Evolutionary conservation across 2,888 invertebrate genomes (phyloP).

Genomic region (Vanessa cardui): DNA sequence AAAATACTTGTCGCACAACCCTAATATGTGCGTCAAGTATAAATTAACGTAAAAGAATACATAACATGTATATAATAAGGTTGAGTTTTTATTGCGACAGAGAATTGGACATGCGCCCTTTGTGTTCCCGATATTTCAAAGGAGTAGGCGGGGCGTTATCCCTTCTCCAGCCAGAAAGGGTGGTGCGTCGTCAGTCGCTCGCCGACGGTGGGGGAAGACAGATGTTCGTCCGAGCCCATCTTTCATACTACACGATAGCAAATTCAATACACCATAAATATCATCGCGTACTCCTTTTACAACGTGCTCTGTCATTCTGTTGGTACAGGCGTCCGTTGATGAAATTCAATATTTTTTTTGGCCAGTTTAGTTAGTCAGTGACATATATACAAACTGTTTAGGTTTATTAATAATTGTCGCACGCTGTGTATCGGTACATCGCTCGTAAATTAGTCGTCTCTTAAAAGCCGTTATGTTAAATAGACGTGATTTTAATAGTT

Average conservation of each 20-base stretch:
- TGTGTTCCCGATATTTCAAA: slow-evolving; percentile 45
- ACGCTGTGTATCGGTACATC: slow-evolving; percentile 38
- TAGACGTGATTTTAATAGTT: slow-evolving; percentile 44
- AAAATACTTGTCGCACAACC: slow-evolving; percentile 58
- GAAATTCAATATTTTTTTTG: slow-evolving; percentile 40
- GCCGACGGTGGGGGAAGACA: slow-evolving; percentile 74
- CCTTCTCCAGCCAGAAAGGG: slow-evolving; percentile 55
- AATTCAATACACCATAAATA: slow-evolving; percentile 74
- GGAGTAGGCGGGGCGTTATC: slow-evolving; percentile 47
- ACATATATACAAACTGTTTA: slow-evolving; percentile 38
- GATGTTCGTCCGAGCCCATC: slow-evolving; percentile 67
- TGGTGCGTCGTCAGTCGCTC: slow-evolving; percentile 64
- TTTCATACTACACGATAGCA: slow-evolving; percentile 76
- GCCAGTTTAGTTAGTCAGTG: slow-evolving; percentile 37
- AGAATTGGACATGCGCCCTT: slow-evolving; percentile 37
- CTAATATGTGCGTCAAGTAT: slow-evolving; percentile 44
- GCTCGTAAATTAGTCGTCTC: slow-evolving; percentile 41
- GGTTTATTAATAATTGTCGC: slow-evolving; percentile 43
- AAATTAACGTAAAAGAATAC: slow-evolving; percentile 27
- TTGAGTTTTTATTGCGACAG: slow-evolving; percentile 43
- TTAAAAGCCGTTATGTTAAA: slow-evolving; percentile 38
- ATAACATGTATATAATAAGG: slow-evolving; percentile 31
- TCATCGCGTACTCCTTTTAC: slow-evolving; percentile 38
- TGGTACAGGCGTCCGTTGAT: slow-evolving; percentile 38
- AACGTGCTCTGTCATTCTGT: slow-evolving; percentile 38